These are phyloP conservation scores for Brachionichthys hirsutus DNA, from an alignment of 2,113 vertebrate genomes.

Conservation along the genomic window DNA sequence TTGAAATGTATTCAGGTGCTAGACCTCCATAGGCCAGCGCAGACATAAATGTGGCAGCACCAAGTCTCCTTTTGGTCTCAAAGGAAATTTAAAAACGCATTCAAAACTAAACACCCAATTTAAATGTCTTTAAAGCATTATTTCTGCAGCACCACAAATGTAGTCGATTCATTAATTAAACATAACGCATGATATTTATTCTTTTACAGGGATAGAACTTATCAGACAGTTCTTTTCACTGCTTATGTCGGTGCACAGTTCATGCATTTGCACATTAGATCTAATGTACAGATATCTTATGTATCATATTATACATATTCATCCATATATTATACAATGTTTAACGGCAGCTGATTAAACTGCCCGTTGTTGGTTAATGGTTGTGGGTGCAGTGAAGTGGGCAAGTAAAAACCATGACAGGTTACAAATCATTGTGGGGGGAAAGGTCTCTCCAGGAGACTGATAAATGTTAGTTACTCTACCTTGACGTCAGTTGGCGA, in stretches of 20 bases:
- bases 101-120: too few relatives aligned
- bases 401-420: constrained; percentile 63
- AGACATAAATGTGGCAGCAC: too few relatives aligned
- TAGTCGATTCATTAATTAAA: constrained; percentile 5
- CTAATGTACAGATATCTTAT: too few relatives aligned
- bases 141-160: too few relatives aligned
- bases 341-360: constrained; percentile 53
- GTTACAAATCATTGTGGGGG: constrained; percentile 59
- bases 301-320: too few relatives aligned
- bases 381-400: constrained; percentile 38
- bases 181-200: constrained; percentile 13
- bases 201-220: constrained; percentile 15
- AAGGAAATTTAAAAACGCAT: too few relatives aligned
- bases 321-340: too few relatives aligned
- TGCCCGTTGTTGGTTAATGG: constrained; percentile 65
- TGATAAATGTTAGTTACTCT: constrained; percentile 81
- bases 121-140: too few relatives aligned
- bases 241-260: neutral
- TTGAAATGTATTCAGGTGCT: too few relatives aligned
- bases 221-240: constrained; percentile 6
- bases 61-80: too few relatives aligned
- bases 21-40: too few relatives aligned
- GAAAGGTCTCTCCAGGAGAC: constrained; percentile 74
- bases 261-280: constrained; percentile 15
- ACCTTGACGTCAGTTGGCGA: constrained; percentile 66